These are phyloP conservation scores for Nesidiocoris tenuis DNA, from an alignment of 2,888 invertebrate species.

Conservation along the genomic window DNA sequence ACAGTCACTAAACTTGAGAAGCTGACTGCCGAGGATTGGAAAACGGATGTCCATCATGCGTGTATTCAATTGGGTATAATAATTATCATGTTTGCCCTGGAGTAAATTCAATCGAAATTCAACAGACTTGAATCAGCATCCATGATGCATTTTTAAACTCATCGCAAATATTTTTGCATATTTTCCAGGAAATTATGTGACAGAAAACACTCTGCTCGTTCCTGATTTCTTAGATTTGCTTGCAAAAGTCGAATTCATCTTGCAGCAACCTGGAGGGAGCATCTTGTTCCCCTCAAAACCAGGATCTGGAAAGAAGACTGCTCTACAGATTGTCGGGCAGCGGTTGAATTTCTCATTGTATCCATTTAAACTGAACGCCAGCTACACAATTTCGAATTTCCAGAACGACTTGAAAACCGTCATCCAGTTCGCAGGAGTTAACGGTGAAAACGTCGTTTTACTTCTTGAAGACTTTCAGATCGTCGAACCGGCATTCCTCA, in stretches of 20 bases:
- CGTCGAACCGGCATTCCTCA: conserved; percentile 66
- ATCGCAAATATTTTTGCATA: no score
- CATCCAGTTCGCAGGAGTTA: conserved; percentile 75
- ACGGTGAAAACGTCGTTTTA: conserved; percentile 73
- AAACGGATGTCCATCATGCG: conserved; percentile 10
- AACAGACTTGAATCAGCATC: no score
- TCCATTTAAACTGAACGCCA: conserved; percentile 59
- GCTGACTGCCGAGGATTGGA: conserved; percentile 27
- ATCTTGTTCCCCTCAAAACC: conserved; percentile 72
- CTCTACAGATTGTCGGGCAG: conserved; percentile 71
- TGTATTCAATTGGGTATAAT: conserved; percentile 29
- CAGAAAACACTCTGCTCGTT: conserved; percentile 56
- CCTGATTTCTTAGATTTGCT: conserved; percentile 67
- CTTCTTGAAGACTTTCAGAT: conserved; percentile 82
- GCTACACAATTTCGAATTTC: conserved; percentile 66
- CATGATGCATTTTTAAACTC: no score
- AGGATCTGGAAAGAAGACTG: conserved; percentile 78
- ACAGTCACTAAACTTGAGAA: background rate
- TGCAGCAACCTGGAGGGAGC: conserved; percentile 64
- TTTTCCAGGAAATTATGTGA: conserved; percentile 10
- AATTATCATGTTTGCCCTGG: no score
- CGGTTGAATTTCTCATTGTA: conserved; percentile 67
- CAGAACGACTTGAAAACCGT: conserved; percentile 76
- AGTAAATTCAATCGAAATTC: no score
- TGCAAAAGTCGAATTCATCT: conserved; percentile 63